phyloP scores from a whole-genome alignment of 2,888 invertebrate genomes.

The Trachelus tabidus region DNA sequence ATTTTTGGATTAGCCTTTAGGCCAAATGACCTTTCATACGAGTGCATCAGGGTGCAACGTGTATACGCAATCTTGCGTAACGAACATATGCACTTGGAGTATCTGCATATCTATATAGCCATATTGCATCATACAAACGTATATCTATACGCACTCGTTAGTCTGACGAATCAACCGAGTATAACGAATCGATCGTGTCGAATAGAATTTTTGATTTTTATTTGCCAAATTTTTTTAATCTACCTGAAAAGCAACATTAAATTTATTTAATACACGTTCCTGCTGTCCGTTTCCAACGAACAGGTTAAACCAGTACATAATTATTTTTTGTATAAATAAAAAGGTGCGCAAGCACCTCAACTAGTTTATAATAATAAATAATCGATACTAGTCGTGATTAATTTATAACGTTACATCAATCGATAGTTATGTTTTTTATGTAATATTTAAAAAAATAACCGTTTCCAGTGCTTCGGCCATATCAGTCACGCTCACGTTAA shows the following conservation, averaged over 20 bases:
- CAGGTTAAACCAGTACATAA: background rate
- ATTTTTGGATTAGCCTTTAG: background rate
- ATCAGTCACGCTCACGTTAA: slow-evolving; percentile 65
- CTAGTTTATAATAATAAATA: background rate
- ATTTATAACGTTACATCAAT: too few relatives aligned
- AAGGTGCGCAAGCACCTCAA: too few relatives aligned
- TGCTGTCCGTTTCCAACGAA: background rate
- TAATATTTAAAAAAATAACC: background rate
- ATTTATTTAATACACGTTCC: background rate
- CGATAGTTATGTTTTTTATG: background rate
- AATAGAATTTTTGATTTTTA: background rate
- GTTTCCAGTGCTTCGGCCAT: slow-evolving; percentile 62
- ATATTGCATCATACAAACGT: background rate
- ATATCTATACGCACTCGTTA: background rate
- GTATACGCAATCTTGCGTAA: background rate
- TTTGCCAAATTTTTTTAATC: background rate
- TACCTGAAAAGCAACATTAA: background rate
- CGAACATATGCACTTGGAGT: background rate
- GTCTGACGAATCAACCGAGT: background rate
- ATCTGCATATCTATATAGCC: background rate
- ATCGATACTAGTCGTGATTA: background rate
- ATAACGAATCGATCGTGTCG: background rate
- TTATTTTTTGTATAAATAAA: background rate
- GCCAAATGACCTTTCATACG: background rate
- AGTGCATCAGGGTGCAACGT: background rate